Conservation (phyloP, 2,888 invertebrate species). For the Synergus laeviventris region DNA sequence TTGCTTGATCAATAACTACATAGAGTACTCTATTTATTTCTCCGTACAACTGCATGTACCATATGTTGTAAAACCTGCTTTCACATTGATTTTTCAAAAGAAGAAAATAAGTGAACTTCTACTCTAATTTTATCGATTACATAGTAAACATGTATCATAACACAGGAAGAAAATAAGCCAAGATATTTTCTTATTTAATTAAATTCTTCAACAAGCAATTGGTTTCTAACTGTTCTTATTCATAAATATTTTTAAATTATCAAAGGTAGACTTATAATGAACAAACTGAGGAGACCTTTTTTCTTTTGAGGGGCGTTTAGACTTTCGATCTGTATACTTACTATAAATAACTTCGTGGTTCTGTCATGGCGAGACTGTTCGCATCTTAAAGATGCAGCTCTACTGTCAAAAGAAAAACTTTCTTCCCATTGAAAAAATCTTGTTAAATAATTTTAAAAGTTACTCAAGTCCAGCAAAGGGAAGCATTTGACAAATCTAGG, state of each 20-base stretch:
- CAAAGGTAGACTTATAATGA: neutral
- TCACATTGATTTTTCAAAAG: neutral
- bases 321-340: neutral
- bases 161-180: no score
- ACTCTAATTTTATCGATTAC: neutral
- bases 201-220: no score
- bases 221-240: no score
- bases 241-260: neutral
- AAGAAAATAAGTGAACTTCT: neutral
- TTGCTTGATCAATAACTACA: conserved; percentile 34
- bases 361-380: neutral
- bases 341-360: neutral
- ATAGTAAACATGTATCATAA: no score
- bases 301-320: neutral
- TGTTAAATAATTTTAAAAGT: neutral
- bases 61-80: neutral
- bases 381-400: neutral
- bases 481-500: no score
- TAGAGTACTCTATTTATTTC: conserved; percentile 19
- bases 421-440: neutral
- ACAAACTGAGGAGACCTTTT: neutral
- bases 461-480: no score
- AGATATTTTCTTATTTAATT: no score
- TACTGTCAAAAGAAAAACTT: neutral
- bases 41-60: neutral